Percentiles rank a stretch among this genome's conserved stretches.
Evolutionary conservation across 2,113 vertebrate species (phyloP).

Genomic region (Lagopus leucura): DNA sequence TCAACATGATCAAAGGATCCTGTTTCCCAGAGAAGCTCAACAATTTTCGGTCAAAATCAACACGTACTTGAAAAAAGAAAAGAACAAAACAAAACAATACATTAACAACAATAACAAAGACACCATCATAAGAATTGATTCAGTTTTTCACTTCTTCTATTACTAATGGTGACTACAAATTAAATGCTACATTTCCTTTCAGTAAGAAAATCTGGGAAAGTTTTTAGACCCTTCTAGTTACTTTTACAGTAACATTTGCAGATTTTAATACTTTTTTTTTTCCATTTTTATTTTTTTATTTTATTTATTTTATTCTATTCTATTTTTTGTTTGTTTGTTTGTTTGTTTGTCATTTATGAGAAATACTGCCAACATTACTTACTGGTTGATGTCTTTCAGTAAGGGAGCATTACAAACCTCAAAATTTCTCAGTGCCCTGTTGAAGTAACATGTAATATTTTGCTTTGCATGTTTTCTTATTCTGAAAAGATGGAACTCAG

Average conservation of each 20-base stretch:
- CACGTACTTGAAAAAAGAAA: background rate
- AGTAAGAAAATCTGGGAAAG: background rate
- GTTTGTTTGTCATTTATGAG: background rate
- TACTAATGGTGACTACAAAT: background rate
- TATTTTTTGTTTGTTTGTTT: background rate
- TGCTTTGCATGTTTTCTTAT: background rate
- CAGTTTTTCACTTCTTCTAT: background rate
- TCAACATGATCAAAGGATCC: background rate
- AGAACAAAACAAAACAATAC: background rate
- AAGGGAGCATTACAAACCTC: constrained; percentile 23
- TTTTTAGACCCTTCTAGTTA: background rate
- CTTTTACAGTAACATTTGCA: background rate
- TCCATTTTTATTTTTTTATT: background rate
- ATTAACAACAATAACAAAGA: background rate
- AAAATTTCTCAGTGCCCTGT: constrained; percentile 9
- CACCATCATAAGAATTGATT: too few relatives aligned
- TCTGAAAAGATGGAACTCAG: background rate
- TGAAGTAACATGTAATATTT: background rate
- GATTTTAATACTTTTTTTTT: background rate
- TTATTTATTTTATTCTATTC: too few relatives aligned
- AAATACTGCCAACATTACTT: background rate
- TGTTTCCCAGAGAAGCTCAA: background rate
- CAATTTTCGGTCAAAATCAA: background rate
- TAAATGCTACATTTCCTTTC: constrained; percentile 8
- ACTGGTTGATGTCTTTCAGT: background rate